phyloP scores from a whole-genome alignment of 2,797 vertebrate genomes.

The Bradypus variegatus region DNA sequence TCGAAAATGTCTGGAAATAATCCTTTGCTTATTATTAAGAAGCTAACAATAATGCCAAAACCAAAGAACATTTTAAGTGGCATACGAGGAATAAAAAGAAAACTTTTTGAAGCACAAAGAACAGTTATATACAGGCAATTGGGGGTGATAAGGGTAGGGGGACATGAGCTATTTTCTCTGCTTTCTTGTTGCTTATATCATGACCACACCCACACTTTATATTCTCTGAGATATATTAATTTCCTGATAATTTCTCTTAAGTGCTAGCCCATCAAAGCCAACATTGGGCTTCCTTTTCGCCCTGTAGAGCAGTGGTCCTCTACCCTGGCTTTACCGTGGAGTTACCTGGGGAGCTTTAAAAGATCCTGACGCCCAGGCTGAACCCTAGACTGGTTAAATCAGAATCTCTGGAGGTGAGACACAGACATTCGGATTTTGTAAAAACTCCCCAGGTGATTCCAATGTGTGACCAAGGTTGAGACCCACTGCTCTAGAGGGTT shows the following conservation, averaged over 20 bases:
- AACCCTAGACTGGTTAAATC: background rate
- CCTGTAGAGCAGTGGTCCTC: background rate
- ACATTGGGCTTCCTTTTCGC: background rate
- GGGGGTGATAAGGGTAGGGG: background rate
- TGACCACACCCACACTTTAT: background rate
- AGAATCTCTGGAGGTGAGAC: background rate
- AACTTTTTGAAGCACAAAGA: background rate
- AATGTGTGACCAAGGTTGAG: background rate
- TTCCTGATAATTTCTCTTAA: slow-evolving; percentile 9
- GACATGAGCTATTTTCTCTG: background rate
- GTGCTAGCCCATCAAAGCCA: background rate
- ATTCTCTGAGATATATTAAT: background rate
- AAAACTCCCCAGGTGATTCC: background rate
- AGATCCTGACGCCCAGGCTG: background rate
- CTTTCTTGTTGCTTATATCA: background rate
- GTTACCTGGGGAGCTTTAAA: background rate
- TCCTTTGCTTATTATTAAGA: background rate
- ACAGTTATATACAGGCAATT: background rate
- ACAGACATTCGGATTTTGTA: background rate
- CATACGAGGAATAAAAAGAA: background rate
- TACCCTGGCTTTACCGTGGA: background rate
- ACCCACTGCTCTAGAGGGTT: background rate
- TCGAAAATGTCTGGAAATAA: background rate
- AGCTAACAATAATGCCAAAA: background rate
- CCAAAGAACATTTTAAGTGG: background rate